Percentiles rank a stretch among this genome's conserved stretches.
Evolutionary conservation across 2,113 vertebrate species (phyloP).

Genomic region (Colossoma macropomum): DNA sequence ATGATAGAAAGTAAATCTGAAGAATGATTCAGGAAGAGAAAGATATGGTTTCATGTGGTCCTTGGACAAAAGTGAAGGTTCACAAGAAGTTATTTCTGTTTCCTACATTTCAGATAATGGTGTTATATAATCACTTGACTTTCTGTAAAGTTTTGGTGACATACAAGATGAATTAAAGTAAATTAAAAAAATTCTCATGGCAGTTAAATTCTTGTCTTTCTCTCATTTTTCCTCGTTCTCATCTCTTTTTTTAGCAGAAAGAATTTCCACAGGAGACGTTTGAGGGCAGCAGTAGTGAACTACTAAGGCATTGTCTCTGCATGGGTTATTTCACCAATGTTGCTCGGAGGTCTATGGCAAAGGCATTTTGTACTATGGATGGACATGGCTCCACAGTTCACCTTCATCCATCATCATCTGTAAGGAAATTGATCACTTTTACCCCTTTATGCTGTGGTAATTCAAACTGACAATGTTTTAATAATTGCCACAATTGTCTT

Average conservation of each 20-base stretch:
- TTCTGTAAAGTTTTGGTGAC: too few relatives aligned
- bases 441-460: background rate
- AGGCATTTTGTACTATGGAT: slow-evolving; percentile 96
- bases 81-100: too few relatives aligned
- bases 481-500: background rate
- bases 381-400: slow-evolving; percentile 92
- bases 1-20: background rate
- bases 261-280: slow-evolving; percentile 88
- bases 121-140: too few relatives aligned
- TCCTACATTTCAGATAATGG: too few relatives aligned
- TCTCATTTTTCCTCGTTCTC: background rate
- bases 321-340: slow-evolving; percentile 94
- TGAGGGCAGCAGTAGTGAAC: slow-evolving; percentile 86
- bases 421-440: slow-evolving; percentile 69
- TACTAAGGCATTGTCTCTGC: slow-evolving; percentile 90
- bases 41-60: too few relatives aligned
- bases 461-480: background rate
- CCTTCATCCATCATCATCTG: slow-evolving; percentile 95
- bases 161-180: too few relatives aligned
- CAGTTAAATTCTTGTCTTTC: background rate
- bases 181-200: too few relatives aligned
- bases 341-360: slow-evolving; percentile 93
- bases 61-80: too few relatives aligned
- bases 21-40: too few relatives aligned
- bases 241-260: slow-evolving; percentile 74